These are phyloP conservation scores for Alfaro cultratus DNA, from an alignment of 2,797 vertebrate genomes.

Conservation along the genomic window DNA sequence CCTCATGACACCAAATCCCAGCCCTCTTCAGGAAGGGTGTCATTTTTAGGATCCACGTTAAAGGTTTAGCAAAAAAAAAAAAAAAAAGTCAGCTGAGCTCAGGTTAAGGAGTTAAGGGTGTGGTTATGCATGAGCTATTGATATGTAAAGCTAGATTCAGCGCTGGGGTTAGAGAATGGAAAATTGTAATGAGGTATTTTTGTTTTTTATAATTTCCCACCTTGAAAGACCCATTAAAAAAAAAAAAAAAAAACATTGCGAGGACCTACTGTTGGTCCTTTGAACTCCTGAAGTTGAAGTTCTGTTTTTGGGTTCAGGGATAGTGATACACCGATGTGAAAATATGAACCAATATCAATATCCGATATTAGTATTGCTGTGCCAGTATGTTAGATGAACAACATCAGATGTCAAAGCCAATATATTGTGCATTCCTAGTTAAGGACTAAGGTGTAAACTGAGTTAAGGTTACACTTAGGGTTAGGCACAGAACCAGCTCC, in stretches of 20 bases:
- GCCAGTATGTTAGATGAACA: too few relatives aligned
- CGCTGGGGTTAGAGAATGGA: background rate
- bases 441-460: background rate
- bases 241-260: too few relatives aligned
- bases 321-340: too few relatives aligned
- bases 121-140: background rate
- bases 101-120: background rate
- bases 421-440: too few relatives aligned
- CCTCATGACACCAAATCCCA: background rate
- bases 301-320: background rate
- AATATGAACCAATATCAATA: too few relatives aligned
- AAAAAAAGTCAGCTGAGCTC: background rate
- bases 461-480: background rate
- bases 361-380: too few relatives aligned
- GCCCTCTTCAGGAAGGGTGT: background rate
- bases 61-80: background rate
- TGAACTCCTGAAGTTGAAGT: background rate
- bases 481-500: too few relatives aligned
- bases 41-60: background rate
- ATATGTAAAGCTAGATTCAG: background rate
- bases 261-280: background rate
- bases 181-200: background rate
- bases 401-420: too few relatives aligned
- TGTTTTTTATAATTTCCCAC: slow-evolving; percentile 5
- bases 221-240: background rate